Base-by-base conservation (phyloP, 2,888 invertebrate species). In the Eristalis arbustorum region DNA sequence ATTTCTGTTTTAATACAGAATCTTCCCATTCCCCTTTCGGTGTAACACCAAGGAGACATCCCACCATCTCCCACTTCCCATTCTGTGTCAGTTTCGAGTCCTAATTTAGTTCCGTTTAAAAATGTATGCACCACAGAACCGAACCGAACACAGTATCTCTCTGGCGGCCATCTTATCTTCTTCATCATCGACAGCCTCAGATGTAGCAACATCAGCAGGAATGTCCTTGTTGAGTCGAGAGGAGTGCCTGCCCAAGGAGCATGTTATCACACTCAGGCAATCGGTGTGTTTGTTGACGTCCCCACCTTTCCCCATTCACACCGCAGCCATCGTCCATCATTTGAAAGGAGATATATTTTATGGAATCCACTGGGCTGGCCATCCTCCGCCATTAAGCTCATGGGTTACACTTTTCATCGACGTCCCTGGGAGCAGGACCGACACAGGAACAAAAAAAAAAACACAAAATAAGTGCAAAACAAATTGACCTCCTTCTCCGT, bases 401-500 rank as follows among this genome's bases (percentile, higher is more conserved):
- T 8, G 23, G 56, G 25, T 34, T 25, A 69, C 11, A 66, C 61
- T 40, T 57, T 59, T 42, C 57, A 31, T 40, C 28, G 40, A 73
- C 64, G 62, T 66, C 75, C 59, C 66, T 40, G 66, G 59, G 18
- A 13, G 8, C n/a, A 56, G n/a, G 11, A 22, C 6, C 13, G 5
- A 40, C 42, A 49, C 4, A 31, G 10, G 31, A 31, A 8, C 31
- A 49, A n/a, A 18, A 3, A 31, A 18, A 5, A 31, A 31, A 62
- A 62, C 13, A n/a, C n/a, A 5, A 63, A 3, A 2, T 57, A 56
- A 22, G 31, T 57, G 57, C 18, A 66, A 61, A 75, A 72, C n/a
- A 68, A 77, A 77, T 77, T 76, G 25, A 73, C 72, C 74, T 83
- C 56, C 59, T 18, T n/a, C 78, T 64, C 64, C 64, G 34, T 74